Conservation (phyloP, 2,113 vertebrate species). For the Tychaedon coryphoeus region DNA sequence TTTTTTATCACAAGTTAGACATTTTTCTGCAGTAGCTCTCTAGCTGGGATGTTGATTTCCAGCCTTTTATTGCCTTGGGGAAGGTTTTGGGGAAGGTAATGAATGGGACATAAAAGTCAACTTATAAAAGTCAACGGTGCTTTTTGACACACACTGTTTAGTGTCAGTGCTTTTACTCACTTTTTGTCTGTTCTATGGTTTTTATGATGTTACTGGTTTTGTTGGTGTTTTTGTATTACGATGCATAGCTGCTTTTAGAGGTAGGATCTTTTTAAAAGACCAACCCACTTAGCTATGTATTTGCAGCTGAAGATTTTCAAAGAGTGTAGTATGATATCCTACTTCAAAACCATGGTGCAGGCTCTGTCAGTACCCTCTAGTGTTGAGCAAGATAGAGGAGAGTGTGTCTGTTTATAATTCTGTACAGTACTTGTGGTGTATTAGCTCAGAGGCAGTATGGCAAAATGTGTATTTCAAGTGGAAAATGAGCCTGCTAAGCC, state of each 20-base stretch:
- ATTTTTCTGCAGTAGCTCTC: neutral
- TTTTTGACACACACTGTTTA: neutral
- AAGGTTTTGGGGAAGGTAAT: neutral
- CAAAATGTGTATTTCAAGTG: neutral
- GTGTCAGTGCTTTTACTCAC: neutral
- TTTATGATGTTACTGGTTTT: neutral
- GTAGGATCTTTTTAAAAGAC: neutral
- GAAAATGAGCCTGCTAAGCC: neutral
- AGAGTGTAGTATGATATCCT: neutral
- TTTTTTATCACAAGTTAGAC: neutral
- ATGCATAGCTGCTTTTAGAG: neutral
- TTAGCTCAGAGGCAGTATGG: neutral
- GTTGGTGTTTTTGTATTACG: neutral
- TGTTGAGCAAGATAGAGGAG: neutral
- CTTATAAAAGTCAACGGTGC: accelerated
- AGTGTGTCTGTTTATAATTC: neutral
- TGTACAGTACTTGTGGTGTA: neutral
- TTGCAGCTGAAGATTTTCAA: neutral
- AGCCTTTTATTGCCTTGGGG: neutral
- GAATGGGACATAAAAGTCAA: neutral
- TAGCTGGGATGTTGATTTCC: neutral
- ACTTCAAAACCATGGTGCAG: neutral
- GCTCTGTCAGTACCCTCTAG: neutral
- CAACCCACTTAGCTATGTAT: neutral
- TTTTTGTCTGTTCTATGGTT: neutral